Conservation (phyloP, 2,888 invertebrate species). For the Periphyllus acericola region DNA sequence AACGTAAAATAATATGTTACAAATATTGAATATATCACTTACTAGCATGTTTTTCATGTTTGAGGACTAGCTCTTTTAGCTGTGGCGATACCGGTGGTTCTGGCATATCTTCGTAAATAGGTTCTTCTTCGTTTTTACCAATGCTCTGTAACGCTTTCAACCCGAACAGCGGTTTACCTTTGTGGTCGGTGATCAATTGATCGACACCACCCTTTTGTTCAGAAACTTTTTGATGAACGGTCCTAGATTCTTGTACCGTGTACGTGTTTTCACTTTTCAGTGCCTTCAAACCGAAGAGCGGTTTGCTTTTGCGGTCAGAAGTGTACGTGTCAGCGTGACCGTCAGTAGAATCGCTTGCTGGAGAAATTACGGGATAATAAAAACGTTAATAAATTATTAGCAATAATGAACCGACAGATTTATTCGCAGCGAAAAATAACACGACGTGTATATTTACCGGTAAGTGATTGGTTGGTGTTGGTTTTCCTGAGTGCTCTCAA, state of each 20-base stretch:
- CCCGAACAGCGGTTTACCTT: constrained; percentile 68
- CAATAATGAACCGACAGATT: background rate
- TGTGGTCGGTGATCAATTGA: constrained; percentile 65
- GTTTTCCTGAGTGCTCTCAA: constrained; percentile 76
- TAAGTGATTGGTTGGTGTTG: constrained; percentile 70
- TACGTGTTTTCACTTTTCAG: constrained; percentile 64
- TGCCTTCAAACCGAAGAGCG: constrained; percentile 68
- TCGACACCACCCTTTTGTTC: constrained; percentile 62
- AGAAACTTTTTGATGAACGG: constrained; percentile 5
- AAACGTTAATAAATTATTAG: background rate
- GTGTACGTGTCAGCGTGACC: background rate
- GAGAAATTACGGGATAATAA: background rate
- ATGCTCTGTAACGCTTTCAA: constrained; percentile 67
- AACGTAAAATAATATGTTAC: background rate
- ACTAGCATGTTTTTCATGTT: constrained; percentile 65
- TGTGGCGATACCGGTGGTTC: constrained; percentile 65
- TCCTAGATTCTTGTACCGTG: constrained; percentile 3
- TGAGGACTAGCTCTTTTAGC: constrained; percentile 65
- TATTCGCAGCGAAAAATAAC: background rate
- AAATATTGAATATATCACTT: constrained; percentile 55
- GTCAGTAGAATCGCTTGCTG: background rate
- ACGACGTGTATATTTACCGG: constrained; percentile 9
- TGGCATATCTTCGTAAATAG: constrained; percentile 64
- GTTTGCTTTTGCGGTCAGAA: constrained; percentile 65
- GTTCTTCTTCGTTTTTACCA: constrained; percentile 60